Percentiles rank a stretch among this genome's conserved stretches.
These are phyloP conservation scores for Chromis chromis DNA, from an alignment of 2,797 vertebrate species.

Conservation along the genomic window DNA sequence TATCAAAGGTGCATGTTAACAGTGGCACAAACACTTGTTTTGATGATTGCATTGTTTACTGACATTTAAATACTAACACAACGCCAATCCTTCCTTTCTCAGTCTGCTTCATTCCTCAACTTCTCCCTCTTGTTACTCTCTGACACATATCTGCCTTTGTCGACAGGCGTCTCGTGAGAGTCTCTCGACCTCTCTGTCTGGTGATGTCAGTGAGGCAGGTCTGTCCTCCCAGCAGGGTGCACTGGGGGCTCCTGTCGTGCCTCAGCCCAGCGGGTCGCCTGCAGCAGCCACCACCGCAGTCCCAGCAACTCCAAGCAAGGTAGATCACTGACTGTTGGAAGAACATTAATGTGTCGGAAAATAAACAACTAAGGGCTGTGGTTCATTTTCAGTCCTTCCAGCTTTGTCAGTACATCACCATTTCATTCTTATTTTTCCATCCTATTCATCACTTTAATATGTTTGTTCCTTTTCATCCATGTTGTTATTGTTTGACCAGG, in stretches of 20 bases:
- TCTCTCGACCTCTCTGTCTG: conserved; percentile 85
- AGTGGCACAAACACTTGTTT: conserved; percentile 16
- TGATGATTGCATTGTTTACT: conserved; percentile 4
- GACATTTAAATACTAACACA: conserved; percentile 3
- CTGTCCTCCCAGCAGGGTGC: conserved; percentile 90
- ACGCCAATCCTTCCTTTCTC: not conserved
- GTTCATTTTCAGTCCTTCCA: not conserved
- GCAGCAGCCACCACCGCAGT: conserved; percentile 78
- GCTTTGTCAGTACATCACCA: conserved; percentile 5
- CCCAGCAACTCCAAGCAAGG: conserved; percentile 89
- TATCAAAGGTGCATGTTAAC: conserved; percentile 7
- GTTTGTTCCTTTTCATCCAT: conserved; percentile 52
- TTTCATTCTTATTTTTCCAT: conserved; percentile 16
- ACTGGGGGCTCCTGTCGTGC: conserved; percentile 88
- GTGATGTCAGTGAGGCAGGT: conserved; percentile 90
- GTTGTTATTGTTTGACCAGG: conserved; percentile 66
- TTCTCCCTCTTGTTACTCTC: not conserved
- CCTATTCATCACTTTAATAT: conserved; percentile 10
- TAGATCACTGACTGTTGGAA: conserved; percentile 63
- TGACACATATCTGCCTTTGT: not conserved
- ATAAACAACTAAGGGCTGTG: fast-evolving
- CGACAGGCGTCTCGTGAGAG: conserved; percentile 86
- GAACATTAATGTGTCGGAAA: no score
- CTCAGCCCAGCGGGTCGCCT: conserved; percentile 83
- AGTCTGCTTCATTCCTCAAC: not conserved